A percentile compares a stretch with the other conserved stretches of the same genome.
Evolutionary conservation across 2,797 vertebrate species (phyloP).

Genomic region (Cynodonichthys magdalenae): DNA sequence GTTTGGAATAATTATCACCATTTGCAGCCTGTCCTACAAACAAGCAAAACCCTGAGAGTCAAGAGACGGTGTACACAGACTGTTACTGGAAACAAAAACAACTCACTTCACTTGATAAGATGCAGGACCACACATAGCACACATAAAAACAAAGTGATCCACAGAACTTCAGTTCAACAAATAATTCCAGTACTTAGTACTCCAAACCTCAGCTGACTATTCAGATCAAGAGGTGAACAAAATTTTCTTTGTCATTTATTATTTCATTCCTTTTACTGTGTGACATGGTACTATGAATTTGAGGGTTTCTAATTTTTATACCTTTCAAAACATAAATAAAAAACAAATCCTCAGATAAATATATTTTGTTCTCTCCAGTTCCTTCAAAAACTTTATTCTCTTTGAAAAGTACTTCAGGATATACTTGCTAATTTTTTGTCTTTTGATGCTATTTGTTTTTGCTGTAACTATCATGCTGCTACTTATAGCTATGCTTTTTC

Average conservation of each 20-base stretch:
- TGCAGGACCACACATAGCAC: slow-evolving; percentile 17
- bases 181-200: no score
- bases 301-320: no score
- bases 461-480: no score
- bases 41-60: slow-evolving; percentile 57
- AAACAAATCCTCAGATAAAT: no score
- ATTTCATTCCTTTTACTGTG: not conserved
- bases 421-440: no score
- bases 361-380: no score
- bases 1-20: slow-evolving; percentile 72
- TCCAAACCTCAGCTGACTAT: not conserved
- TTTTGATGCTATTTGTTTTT: no score
- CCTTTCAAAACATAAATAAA: no score
- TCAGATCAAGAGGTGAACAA: not conserved
- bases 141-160: not conserved
- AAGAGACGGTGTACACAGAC: slow-evolving; percentile 34
- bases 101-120: slow-evolving; percentile 12
- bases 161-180: not conserved
- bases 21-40: slow-evolving; percentile 66
- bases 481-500: no score
- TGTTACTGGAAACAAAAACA: slow-evolving; percentile 37
- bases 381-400: no score
- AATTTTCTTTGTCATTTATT: not conserved
- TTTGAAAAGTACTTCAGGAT: no score
- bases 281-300: no score